Base-by-base conservation (phyloP, 2,113 vertebrate genomes). In the Centropristis striata region DNA sequence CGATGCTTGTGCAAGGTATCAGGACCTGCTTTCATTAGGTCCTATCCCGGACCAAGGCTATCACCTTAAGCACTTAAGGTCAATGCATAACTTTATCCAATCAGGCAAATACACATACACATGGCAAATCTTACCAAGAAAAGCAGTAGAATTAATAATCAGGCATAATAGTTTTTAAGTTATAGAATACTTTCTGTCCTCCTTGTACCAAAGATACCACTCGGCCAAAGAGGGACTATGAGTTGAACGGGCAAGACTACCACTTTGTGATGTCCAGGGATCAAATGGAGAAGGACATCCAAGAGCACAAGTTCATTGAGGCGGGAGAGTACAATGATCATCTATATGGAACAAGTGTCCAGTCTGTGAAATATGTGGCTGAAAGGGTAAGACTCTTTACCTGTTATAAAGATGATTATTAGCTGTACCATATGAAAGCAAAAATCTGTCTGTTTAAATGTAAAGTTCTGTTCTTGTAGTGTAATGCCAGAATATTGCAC, bases 301-400 rank as follows among this genome's bases (percentile, higher is more conserved):
- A 99, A 96, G 98, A 99, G 94, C 98, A 99, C 96, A 99, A 98
- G 93, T 99, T 99, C 90, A 99, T 99, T 65, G 98, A 99, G 92
- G 98, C 98, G 0, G 98, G 98, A 80, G 98, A 99, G 91, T 99
- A 99, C 93, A 99, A 99, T 4, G 98, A 99, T 89, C 99, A 99
- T 88, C 95, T 99, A 72, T 99, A 99, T 27, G 98, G 98, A 70
- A 99, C 98, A 27, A 99, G 98, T 18, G 97, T 99, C 90, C 97
- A 97, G 84, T 99, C 98, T 51, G 98, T 99, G 83, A 96, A 96
- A 97, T 97, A 98, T 15, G 98, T 99, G 90, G 98, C 98, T 61
- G 98, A 99, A 91, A 95, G 97, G 96, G 98, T 99, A 92, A 81
- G 96, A 57, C 15, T 12, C 20, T 70, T 16, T 5, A 41, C 15